phyloP scores from a whole-genome alignment of 2,113 vertebrate species.

The Phalacrocorax carbo region DNA sequence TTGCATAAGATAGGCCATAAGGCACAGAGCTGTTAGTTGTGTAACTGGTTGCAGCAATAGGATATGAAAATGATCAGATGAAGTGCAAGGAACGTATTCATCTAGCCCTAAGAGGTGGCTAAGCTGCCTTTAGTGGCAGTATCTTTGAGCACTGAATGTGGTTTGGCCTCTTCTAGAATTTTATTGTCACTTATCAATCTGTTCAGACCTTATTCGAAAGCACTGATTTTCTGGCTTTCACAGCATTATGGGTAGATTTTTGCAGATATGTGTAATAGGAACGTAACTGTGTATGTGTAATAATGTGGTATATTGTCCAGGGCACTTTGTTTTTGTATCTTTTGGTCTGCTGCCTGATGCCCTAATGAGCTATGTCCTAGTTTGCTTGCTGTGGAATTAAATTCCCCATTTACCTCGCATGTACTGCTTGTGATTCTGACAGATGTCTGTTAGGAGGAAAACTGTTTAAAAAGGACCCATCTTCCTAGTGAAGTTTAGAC shows the following conservation, averaged over 20 bases:
- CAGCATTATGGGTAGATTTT: neutral
- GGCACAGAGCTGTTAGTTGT: neutral
- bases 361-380: neutral
- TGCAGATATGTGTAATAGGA: neutral
- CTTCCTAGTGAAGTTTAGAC: neutral
- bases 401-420: neutral
- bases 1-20: too few relatives aligned
- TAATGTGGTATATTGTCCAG: neutral
- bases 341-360: neutral
- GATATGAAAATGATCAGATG: neutral
- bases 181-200: neutral
- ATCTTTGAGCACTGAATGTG: neutral
- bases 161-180: neutral
- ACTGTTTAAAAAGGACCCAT: neutral
- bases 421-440: neutral
- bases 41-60: neutral
- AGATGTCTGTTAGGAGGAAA: neutral
- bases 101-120: neutral
- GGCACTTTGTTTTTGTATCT: neutral
- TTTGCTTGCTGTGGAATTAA: neutral
- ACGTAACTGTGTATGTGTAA: neutral
- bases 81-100: neutral
- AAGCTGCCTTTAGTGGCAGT: neutral
- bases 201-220: neutral
- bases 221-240: neutral